Percentiles rank a stretch among this genome's conserved stretches.
Conservation (phyloP, 2,888 invertebrate genomes). For the Drosophila hawaiiensis region DNA sequence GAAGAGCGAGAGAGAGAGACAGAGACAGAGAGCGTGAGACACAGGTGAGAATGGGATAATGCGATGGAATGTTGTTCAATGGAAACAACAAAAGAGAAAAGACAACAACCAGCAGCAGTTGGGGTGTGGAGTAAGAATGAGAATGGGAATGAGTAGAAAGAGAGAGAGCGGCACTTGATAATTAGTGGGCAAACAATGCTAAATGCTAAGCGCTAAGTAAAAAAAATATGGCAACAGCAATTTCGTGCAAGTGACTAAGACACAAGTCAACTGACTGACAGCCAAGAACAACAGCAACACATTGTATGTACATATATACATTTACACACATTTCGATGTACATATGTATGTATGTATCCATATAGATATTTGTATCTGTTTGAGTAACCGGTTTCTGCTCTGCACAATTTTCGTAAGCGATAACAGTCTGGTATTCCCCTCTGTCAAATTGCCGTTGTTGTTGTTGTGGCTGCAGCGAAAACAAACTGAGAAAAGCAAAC, state of each 20-base stretch:
- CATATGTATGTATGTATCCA: background rate
- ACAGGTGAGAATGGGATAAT: constrained; percentile 2
- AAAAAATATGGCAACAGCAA: constrained; percentile 21
- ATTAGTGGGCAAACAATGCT: constrained; percentile 38
- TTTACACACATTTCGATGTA: background rate
- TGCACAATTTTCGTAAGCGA: constrained; percentile 24
- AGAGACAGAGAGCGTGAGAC: constrained; percentile 1
- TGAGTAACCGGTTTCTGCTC: constrained; percentile 45
- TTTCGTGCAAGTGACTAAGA: constrained; percentile 40
- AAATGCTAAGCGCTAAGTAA: constrained; percentile 14
- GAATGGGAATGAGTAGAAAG: background rate
- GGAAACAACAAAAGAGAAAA: constrained; percentile 15
- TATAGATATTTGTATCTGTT: background rate
- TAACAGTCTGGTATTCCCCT: constrained; percentile 22
- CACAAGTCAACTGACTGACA: constrained; percentile 13
- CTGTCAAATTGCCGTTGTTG: constrained; percentile 3
- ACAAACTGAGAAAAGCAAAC: constrained; percentile 21
- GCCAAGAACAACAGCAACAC: constrained; percentile 29
- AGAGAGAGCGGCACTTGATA: constrained; percentile 28
- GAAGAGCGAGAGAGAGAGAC: constrained; percentile 3
- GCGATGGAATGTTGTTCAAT: constrained; percentile 47
- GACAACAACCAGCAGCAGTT: background rate
- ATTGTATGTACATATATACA: too few relatives aligned
- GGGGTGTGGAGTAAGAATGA: background rate
- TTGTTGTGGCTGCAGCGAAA: constrained; percentile 8